Evolutionary conservation across 2,113 vertebrate genomes (phyloP).

Genomic region (Hylia prasina): DNA sequence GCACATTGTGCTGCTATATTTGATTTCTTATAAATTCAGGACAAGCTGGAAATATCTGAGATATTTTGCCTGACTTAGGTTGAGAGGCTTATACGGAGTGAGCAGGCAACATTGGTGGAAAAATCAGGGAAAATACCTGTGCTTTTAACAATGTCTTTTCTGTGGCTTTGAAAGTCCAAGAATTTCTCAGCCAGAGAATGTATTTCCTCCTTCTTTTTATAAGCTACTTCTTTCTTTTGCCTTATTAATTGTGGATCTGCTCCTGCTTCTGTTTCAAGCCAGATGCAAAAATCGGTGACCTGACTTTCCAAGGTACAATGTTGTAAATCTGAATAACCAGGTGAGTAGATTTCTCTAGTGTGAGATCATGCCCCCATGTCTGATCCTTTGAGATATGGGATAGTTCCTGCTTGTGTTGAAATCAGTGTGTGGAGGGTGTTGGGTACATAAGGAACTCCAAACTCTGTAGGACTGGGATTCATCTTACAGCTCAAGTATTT

Average conservation of each 20-base stretch:
- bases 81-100: neutral
- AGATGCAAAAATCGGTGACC: constrained; percentile 40
- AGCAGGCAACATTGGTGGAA: neutral
- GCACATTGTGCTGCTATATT: neutral
- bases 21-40: neutral
- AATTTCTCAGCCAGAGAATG: constrained; percentile 58
- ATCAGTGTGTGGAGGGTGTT: neutral
- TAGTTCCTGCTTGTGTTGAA: constrained; percentile 32
- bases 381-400: neutral
- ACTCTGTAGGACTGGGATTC: constrained; percentile 9
- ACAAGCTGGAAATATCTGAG: neutral
- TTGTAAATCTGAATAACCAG: constrained; percentile 30
- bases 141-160: constrained; percentile 52
- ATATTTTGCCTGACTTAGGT: neutral
- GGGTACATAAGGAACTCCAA: constrained; percentile 1
- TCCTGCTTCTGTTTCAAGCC: constrained; percentile 50
- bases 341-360: constrained; percentile 29
- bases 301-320: constrained; percentile 41
- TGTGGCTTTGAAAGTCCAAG: constrained; percentile 50
- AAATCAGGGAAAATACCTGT: constrained; percentile 62
- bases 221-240: constrained; percentile 58
- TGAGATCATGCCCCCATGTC: neutral
- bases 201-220: constrained; percentile 55
- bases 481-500: neutral
- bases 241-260: constrained; percentile 44